Base-by-base conservation (phyloP, 1,140 invertebrate genomes). In the Thaumetopoea pityocampa region DNA sequence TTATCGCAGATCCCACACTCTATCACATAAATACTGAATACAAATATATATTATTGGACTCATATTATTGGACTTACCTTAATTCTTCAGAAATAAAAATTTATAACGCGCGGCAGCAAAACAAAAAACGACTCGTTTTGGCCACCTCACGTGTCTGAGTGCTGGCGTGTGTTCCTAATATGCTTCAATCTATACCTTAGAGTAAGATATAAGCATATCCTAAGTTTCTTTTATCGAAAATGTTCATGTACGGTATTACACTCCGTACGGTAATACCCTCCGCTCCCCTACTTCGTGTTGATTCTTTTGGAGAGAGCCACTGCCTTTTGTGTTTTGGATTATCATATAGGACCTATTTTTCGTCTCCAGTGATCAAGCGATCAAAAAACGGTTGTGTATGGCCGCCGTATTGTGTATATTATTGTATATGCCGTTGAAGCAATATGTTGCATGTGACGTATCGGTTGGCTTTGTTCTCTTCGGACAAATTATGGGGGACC, bases 381-480 rank as follows among this genome's bases (percentile, higher is more conserved):
- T 29, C 24, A 20, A 40, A 29, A 28, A 40, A 28, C 26, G 26
- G 8, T 9, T 9, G 2, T 28, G 26, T 28, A 12, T 28, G 26
- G 26, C n/a, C n/a, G n/a, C n/a, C n/a, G n/a, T n/a, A n/a, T n/a
- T n/a, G n/a, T n/a, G n/a, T n/a, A n/a, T n/a, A n/a, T n/a, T n/a
- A n/a, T n/a, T n/a, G n/a, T n/a, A n/a, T n/a, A n/a, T 28, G 26
- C 1, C 26, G 5, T 28, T 28, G 28, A 43, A 43, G 41, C 41
- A 44, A 34, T 42, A 22, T 12, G 18, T 42, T 42, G 18, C 20
- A 27, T 26, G 41, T 27, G 30, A 34, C 35, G 6, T 14, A 44
- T 27, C 41, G 30, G 20, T 34, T 44, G 22, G 20, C 30, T 23
- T 34, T 44, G 10, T 34, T 44, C 10, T 33, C 17, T 44, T 34